These are phyloP conservation scores for Lateolabrax maculatus DNA, from an alignment of 2,797 vertebrate species.

Conservation along the genomic window DNA sequence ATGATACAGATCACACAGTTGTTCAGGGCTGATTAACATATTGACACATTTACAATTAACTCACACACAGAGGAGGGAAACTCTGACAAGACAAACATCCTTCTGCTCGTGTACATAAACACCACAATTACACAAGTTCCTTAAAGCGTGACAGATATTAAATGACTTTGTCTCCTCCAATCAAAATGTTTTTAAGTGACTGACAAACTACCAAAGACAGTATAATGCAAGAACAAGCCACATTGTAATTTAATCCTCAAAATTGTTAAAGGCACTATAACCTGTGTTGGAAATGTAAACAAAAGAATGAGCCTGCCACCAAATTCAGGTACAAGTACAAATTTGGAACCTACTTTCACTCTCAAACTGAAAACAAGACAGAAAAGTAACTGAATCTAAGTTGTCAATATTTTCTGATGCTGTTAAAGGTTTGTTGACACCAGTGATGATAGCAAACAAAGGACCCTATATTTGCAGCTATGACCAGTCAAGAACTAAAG, in stretches of 20 bases:
- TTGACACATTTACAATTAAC: background rate
- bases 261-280: background rate
- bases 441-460: background rate
- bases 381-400: background rate
- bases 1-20: conserved; percentile 53
- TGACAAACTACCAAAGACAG: conserved; percentile 2
- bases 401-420: background rate
- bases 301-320: background rate
- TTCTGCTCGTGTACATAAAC: conserved; percentile 33
- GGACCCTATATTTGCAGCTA: background rate
- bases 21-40: conserved; percentile 68
- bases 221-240: background rate
- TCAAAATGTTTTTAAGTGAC: conserved; percentile 3
- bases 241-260: background rate
- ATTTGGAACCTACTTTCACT: conserved; percentile 4
- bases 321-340: background rate
- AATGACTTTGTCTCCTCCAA: conserved; percentile 19
- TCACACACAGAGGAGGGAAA: conserved; percentile 33
- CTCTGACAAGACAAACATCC: conserved; percentile 37
- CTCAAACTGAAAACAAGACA: background rate
- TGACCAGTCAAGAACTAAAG: too few species aligned
- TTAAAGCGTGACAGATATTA: conserved; percentile 28
- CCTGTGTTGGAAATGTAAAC: background rate
- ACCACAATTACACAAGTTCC: conserved; percentile 46
- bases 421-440: conserved; percentile 2